Evolutionary conservation across 2,797 vertebrate species (phyloP), one percentile per base, ranked within the genome.

Genomic region (Macropus fuliginosus): DNA sequence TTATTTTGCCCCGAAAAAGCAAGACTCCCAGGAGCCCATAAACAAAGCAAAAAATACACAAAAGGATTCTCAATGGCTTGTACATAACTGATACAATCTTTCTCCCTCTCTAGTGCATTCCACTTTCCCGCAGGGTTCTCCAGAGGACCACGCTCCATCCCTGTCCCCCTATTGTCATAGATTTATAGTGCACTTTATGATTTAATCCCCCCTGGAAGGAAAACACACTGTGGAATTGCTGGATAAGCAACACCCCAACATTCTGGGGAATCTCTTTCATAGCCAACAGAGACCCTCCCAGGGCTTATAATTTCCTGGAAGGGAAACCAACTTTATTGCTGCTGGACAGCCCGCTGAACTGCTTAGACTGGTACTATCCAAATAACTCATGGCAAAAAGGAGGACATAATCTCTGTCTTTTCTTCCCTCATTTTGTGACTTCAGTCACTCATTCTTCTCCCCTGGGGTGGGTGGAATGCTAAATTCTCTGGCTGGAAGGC

Each of bases 101-200:
- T 54, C 54, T 50, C 4, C 29, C 21, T 24, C 8, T 10, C 1
- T n/a, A 1, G 29, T 0, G 9, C 2, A 12, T 5, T 27, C 24
- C 2, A 1, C 4, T n/a, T 3, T 4, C 14, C n/a, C 0, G 0
- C 1, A 40, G 62, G 34, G 62, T 74, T 27, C 40, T 50, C 40
- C 40, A 27, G 40, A 87, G 21, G 9, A 87, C 21, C 74, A 87
- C 24, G 50, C 74, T 87, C 40, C 74, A 87, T 87, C 74, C 40
- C 10, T 50, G 16, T 87, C 24, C 40, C 9, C 24, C 74, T 50
- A 46, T 11, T 2, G 3, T 40, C 24, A 28, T 6, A 50, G 9
- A 50, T 24, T 28, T 40, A 87, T 28, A 87, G 40, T 87, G 14
- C 9, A 10, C 24, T 11, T 87, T 50, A 50, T 87, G 40, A 21